A percentile compares a stretch with the other conserved stretches of the same genome.
Conservation (phyloP, 2,113 vertebrate species). For the Azemiops feae region DNA sequence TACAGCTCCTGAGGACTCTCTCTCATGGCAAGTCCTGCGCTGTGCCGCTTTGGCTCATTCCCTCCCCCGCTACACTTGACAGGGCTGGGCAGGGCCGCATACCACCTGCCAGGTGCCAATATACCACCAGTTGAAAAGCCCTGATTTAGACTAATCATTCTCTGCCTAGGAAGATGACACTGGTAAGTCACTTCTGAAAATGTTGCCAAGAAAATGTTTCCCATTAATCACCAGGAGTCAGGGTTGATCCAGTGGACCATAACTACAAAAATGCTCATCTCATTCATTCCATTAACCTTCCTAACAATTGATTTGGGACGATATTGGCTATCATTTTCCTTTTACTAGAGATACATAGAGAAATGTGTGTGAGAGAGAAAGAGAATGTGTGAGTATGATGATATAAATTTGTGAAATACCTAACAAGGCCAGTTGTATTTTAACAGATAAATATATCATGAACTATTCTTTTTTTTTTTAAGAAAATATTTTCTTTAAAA, state of each 20-base stretch:
- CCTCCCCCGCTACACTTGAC: too few relatives aligned
- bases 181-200: background rate
- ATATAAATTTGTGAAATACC: background rate
- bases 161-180: background rate
- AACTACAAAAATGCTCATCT: background rate
- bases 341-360: background rate
- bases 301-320: conserved; percentile 19
- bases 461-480: conserved; percentile 20
- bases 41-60: too few relatives aligned
- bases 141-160: background rate
- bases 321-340: background rate
- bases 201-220: background rate
- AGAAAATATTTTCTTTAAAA: background rate
- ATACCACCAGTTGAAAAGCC: too few relatives aligned
- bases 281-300: background rate
- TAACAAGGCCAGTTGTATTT: background rate
- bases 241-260: background rate
- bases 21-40: too few relatives aligned
- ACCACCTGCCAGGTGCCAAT: too few relatives aligned
- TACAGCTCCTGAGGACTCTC: too few relatives aligned
- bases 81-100: too few relatives aligned
- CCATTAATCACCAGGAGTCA: background rate
- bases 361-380: background rate
- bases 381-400: too few relatives aligned
- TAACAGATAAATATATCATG: background rate